phyloP scores from a whole-genome alignment of 2,888 invertebrate species.

The Caenorhabditis sp. region DNA sequence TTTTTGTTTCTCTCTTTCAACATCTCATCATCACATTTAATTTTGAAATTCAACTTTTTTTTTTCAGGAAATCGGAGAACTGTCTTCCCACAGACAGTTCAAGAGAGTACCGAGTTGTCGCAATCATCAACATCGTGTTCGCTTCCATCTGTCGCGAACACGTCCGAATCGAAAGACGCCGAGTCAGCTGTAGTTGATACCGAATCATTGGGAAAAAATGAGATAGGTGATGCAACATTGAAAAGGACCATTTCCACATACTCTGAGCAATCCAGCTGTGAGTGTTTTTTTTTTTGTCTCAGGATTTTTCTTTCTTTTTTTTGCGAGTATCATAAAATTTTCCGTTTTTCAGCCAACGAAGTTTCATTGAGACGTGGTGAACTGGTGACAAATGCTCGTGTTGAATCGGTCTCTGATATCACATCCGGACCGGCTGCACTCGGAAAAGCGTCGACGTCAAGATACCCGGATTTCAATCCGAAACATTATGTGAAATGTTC shows the following conservation, averaged over 20 bases:
- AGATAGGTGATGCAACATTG: background rate
- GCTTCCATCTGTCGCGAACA: constrained; percentile 1
- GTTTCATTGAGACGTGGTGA: background rate
- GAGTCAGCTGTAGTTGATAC: background rate
- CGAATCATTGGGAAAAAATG: background rate
- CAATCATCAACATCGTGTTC: constrained; percentile 2
- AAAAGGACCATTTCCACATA: background rate
- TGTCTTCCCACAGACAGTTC: background rate
- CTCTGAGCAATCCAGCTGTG: background rate
- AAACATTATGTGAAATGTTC: constrained; percentile 23
- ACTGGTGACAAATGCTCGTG: background rate
- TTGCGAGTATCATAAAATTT: background rate
- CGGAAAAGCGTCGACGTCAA: background rate
- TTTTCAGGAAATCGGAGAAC: background rate
- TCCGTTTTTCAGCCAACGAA: background rate
- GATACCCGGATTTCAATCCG: background rate
- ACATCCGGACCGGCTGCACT: background rate
- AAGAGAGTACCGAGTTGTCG: background rate
- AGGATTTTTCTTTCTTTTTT: background rate
- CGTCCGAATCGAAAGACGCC: background rate
- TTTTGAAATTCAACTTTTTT: too few relatives aligned
- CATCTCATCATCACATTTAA: background rate
- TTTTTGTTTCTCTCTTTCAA: background rate
- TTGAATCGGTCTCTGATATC: background rate
- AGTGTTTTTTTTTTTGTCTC: background rate